Conservation (phyloP, 2,888 invertebrate species). For the Cerceris ruficornis region DNA sequence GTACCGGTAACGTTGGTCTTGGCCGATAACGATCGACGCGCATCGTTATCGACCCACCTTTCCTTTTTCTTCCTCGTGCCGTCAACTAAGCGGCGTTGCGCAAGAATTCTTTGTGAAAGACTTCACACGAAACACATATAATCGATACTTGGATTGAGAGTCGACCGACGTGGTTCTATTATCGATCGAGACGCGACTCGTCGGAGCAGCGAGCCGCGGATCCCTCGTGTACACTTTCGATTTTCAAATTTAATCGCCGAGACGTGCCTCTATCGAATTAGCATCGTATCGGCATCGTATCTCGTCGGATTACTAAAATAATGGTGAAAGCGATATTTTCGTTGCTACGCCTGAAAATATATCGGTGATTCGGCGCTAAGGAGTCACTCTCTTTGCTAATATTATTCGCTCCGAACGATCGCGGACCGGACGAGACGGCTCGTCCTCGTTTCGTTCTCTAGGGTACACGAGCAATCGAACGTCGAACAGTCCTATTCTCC, state of each 20-base stretch:
- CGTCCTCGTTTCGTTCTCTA: background rate
- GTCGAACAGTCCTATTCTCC: too few species aligned
- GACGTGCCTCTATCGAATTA: conserved; percentile 29
- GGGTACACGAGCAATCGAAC: too few species aligned
- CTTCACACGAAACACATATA: conserved; percentile 47
- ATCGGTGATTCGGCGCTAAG: conserved; percentile 11
- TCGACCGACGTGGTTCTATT: background rate
- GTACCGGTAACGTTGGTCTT: background rate
- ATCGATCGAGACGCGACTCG: conserved; percentile 32
- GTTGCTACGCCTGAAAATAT: conserved; percentile 27
- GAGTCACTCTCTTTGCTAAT: background rate
- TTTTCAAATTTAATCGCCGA: conserved; percentile 28
- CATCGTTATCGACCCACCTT: background rate
- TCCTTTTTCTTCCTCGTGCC: background rate
- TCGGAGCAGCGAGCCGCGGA: conserved; percentile 13
- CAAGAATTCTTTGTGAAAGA: conserved; percentile 29
- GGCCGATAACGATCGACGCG: background rate
- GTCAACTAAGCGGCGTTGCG: background rate
- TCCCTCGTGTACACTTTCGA: conserved; percentile 54
- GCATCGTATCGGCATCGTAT: too few species aligned
- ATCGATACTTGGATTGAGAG: conserved; percentile 41
- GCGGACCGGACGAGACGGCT: background rate
- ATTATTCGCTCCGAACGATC: background rate
- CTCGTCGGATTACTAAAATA: conserved; percentile 15
- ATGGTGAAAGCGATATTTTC: conserved; percentile 30